Conservation (phyloP, 2,113 vertebrate genomes). For the Platysternon megacephalum region DNA sequence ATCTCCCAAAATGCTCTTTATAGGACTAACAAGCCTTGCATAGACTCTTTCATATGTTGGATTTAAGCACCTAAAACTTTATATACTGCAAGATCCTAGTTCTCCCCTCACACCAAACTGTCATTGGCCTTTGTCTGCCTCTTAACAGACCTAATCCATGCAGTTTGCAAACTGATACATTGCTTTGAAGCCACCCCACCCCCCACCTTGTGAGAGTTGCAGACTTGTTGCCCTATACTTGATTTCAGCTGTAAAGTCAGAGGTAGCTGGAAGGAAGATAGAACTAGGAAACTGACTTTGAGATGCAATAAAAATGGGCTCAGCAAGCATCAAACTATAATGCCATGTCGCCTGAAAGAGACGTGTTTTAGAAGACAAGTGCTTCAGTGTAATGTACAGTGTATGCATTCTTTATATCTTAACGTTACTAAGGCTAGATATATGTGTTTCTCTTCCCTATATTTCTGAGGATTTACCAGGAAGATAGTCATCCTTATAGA, state of each 20-base stretch:
- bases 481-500: background rate
- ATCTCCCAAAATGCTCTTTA: background rate
- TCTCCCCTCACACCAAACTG: background rate
- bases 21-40: background rate
- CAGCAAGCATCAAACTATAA: background rate
- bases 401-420: background rate
- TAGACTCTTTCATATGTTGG: background rate
- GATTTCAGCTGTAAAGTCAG: background rate
- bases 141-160: background rate
- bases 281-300: background rate
- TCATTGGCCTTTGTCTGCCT: background rate
- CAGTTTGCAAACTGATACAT: background rate
- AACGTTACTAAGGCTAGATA: background rate
- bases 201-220: background rate
- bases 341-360: background rate
- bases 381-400: background rate
- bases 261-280: background rate
- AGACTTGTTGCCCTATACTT: background rate
- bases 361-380: background rate
- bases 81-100: background rate
- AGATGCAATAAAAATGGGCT: background rate
- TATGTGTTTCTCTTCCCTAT: background rate
- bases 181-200: background rate
- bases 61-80: background rate
- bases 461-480: background rate